Percentiles rank a stretch among this genome's conserved stretches.
Evolutionary conservation across 1,140 invertebrate genomes (phyloP).

Genomic region (Lepidurus apus): DNA sequence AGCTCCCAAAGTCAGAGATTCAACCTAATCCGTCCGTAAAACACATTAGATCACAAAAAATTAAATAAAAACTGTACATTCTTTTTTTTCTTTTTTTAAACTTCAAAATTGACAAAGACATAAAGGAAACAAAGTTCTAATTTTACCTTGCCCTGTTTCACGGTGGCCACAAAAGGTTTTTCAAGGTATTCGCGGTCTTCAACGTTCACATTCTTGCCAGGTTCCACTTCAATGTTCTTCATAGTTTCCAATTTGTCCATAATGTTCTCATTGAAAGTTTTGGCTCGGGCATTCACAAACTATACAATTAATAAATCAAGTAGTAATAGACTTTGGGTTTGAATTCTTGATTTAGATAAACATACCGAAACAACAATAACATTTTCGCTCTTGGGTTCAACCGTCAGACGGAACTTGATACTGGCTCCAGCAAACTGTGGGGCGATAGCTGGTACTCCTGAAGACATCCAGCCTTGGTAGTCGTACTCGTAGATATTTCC

Average conservation of each 20-base stretch:
- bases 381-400: slow-evolving; percentile 31
- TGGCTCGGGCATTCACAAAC: slow-evolving; percentile 16
- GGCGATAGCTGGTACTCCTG: slow-evolving; percentile 29
- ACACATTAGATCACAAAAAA: background rate
- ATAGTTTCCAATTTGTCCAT: slow-evolving; percentile 22
- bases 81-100: background rate
- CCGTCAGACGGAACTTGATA: slow-evolving; percentile 29
- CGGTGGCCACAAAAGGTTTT: slow-evolving; percentile 31
- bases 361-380: slow-evolving; percentile 32
- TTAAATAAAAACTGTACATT: background rate
- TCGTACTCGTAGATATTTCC: slow-evolving; percentile 32
- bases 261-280: slow-evolving; percentile 32
- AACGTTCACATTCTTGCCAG: slow-evolving; percentile 27
- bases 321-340: background rate
- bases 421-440: slow-evolving; percentile 29
- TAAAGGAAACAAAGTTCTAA: background rate
- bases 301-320: background rate
- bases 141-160: slow-evolving; percentile 28
- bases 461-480: slow-evolving; percentile 33
- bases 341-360: background rate
- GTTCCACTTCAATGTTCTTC: background rate
- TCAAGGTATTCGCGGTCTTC: slow-evolving; percentile 27
- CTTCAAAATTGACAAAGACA: background rate
- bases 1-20: slow-evolving; percentile 30
- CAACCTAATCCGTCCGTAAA: slow-evolving; percentile 24